Evolutionary conservation across 2,797 vertebrate genomes (phyloP).

Genomic region (Rhyacichthys aspro): DNA sequence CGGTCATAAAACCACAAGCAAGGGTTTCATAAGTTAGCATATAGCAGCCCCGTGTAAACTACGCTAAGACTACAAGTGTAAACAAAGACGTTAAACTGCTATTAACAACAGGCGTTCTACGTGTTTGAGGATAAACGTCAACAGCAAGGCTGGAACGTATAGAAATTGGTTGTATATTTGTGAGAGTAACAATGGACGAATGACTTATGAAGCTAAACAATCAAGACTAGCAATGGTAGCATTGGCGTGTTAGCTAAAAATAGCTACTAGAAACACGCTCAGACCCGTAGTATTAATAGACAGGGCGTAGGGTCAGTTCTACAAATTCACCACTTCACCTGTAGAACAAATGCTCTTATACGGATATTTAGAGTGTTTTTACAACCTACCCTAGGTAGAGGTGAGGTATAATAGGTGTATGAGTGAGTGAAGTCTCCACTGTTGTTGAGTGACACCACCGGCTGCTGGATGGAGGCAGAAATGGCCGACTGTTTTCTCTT

Average conservation of each 20-base stretch:
- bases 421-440: slow-evolving; percentile 61
- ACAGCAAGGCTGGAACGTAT: fast-evolving
- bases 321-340: fast-evolving
- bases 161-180: fast-evolving
- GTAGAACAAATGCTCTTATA: neutral
- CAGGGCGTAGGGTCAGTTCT: neutral
- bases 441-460: slow-evolving; percentile 82
- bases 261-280: slow-evolving; percentile 60
- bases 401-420: slow-evolving; percentile 37
- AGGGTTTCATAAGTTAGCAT: slow-evolving; percentile 10
- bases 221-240: slow-evolving; percentile 46
- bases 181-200: neutral
- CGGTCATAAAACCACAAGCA: neutral
- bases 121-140: neutral
- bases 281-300: slow-evolving; percentile 4
- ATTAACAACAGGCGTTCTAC: neutral
- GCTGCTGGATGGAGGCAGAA: slow-evolving; percentile 75
- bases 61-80: slow-evolving; percentile 65
- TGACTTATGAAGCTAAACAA: slow-evolving; percentile 18
- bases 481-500: slow-evolving; percentile 64
- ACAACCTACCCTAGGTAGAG: slow-evolving; percentile 70
- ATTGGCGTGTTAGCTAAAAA: slow-evolving; percentile 70
- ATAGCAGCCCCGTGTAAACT: slow-evolving; percentile 5
- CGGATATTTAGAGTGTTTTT: neutral
- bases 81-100: slow-evolving; percentile 60